Conservation (phyloP, 2,113 vertebrate species). For the Plestiodon gilberti region DNA sequence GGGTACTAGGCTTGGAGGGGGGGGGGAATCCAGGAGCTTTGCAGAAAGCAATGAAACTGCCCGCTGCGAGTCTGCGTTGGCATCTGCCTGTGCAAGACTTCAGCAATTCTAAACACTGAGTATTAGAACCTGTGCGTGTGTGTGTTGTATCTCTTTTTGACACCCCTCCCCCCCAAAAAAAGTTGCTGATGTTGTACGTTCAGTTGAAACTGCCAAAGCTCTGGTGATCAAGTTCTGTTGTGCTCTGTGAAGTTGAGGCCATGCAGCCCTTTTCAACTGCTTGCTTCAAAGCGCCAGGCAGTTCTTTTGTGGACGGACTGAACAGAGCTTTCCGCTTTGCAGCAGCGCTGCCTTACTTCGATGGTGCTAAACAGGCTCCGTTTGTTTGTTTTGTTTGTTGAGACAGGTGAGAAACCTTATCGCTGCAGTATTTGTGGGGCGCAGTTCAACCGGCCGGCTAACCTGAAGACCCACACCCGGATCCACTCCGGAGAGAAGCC, state of each 20-base stretch:
- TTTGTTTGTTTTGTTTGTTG: neutral
- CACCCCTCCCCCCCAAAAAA: neutral
- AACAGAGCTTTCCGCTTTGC: neutral
- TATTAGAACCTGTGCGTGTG: neutral
- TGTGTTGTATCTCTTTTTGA: too few species aligned
- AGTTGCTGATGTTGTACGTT: neutral
- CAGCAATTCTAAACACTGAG: neutral
- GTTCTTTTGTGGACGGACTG: neutral
- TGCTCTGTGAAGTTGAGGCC: too few species aligned
- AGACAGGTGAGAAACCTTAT: constrained; percentile 92
- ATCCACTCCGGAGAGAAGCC: constrained; percentile 99
- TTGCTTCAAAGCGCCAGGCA: neutral
- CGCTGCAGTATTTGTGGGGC: constrained; percentile 95
- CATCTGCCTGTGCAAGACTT: neutral
- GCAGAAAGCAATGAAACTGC: neutral
- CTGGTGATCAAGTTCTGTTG: neutral
- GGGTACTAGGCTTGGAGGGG: neutral
- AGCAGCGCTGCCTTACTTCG: neutral
- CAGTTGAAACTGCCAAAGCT: neutral
- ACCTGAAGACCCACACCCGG: constrained; percentile 96
- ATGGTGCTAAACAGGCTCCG: neutral
- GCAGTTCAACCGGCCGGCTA: constrained; percentile 97
- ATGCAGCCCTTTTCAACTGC: too few species aligned
- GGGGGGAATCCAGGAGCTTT: accelerated
- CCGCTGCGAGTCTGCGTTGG: too few species aligned